Percentiles rank a stretch among this genome's conserved stretches.
Conservation (phyloP, 2,797 vertebrate species). For the Lutjanus campechanus region DNA sequence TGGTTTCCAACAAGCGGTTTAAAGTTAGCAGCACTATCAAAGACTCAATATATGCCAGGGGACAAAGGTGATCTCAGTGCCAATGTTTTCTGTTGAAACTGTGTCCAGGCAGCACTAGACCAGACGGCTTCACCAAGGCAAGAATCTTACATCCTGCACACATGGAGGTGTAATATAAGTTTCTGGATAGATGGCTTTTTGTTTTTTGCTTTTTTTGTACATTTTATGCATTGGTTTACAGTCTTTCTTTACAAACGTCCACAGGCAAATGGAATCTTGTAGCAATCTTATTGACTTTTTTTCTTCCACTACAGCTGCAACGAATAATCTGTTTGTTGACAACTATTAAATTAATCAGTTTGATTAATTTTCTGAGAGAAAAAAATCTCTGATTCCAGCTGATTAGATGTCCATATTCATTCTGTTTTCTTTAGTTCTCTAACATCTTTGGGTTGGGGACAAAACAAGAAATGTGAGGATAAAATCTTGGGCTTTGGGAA, state of each 20-base stretch:
- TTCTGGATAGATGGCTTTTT: conserved; percentile 13
- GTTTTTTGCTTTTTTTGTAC: not conserved
- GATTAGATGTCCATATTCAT: too few relatives aligned
- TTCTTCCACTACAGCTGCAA: too few relatives aligned
- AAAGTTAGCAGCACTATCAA: conserved; percentile 37
- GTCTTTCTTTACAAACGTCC: not conserved
- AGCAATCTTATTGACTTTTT: not conserved
- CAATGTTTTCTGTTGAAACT: conserved; percentile 33
- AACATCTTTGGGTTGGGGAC: too few relatives aligned
- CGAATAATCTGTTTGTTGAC: too few relatives aligned
- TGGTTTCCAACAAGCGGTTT: conserved; percentile 28
- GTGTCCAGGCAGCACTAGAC: conserved; percentile 2
- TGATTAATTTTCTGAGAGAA: too few relatives aligned
- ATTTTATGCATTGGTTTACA: not conserved
- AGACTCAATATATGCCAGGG: conserved; percentile 21
- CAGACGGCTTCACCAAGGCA: not conserved
- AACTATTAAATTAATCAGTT: too few relatives aligned
- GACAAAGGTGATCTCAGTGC: conserved; percentile 54
- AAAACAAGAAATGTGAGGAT: too few relatives aligned
- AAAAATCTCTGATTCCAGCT: too few relatives aligned
- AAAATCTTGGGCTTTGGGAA: too few relatives aligned
- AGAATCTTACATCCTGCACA: conserved; percentile 5
- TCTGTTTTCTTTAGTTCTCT: too few relatives aligned
- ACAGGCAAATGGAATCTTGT: not conserved
- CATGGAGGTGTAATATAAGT: not conserved